These are phyloP conservation scores for Drosophila fulvimacula DNA, from an alignment of 2,888 invertebrate genomes.

Conservation along the genomic window DNA sequence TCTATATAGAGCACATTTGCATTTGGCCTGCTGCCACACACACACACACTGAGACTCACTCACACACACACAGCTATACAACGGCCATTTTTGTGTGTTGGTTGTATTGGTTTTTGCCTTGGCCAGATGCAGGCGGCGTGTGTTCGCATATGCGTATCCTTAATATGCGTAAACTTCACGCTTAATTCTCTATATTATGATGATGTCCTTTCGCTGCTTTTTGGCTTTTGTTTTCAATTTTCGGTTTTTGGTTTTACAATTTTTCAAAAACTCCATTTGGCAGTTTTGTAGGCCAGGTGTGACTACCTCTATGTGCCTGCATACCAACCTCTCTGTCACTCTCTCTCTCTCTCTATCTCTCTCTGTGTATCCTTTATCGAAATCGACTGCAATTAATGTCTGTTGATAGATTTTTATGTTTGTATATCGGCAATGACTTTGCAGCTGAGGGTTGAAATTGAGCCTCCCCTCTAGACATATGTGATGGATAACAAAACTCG, in stretches of 20 bases:
- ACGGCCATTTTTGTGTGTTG: constrained; percentile 40
- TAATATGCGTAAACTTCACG: constrained; percentile 84
- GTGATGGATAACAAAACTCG: constrained; percentile 22
- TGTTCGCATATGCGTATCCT: constrained; percentile 72
- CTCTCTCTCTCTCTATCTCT: constrained; percentile 6
- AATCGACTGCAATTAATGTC: constrained; percentile 67
- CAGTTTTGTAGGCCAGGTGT: constrained; percentile 63
- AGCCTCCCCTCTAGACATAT: constrained; percentile 12
- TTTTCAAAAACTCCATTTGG: constrained; percentile 64
- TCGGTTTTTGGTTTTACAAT: constrained; percentile 57
- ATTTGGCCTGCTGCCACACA: constrained; percentile 54
- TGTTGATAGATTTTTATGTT: constrained; percentile 80
- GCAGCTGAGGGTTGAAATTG: constrained; percentile 50
- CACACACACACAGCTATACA: background rate
- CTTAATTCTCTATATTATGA: constrained; percentile 82
- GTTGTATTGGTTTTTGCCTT: constrained; percentile 39
- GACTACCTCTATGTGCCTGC: constrained; percentile 43
- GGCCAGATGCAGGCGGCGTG: constrained; percentile 77
- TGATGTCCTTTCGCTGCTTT: constrained; percentile 79
- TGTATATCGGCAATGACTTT: constrained; percentile 66
- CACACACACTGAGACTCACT: constrained; percentile 1
- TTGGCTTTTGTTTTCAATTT: constrained; percentile 70
- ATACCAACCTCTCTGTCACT: constrained; percentile 5
- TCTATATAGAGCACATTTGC: constrained; percentile 58
- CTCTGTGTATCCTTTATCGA: constrained; percentile 32